phyloP scores from a whole-genome alignment of 2,888 invertebrate species.

The Drosophila phalerata region DNA sequence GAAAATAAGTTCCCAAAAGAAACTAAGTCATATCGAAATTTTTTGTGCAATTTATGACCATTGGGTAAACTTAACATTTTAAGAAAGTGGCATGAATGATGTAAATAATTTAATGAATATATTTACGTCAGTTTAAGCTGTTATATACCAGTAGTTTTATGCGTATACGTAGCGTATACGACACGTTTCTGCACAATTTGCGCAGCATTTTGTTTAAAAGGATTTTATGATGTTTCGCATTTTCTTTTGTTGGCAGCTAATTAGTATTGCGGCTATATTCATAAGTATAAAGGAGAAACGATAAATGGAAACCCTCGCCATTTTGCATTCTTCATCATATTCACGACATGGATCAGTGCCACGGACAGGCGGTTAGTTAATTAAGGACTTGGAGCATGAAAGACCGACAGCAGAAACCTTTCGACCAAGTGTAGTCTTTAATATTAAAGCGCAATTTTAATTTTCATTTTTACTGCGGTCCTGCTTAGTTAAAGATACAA shows the following conservation, averaged over 20 bases:
- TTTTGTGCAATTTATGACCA: not conserved
- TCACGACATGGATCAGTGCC: constrained; percentile 27
- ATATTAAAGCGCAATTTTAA: constrained; percentile 12
- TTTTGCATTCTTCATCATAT: constrained; percentile 20
- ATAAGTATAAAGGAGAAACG: not conserved
- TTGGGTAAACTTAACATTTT: not conserved
- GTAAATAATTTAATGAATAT: constrained; percentile 6
- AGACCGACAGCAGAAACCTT: constrained; percentile 2
- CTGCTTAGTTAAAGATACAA: constrained; percentile 8
- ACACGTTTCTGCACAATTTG: constrained; percentile 2
- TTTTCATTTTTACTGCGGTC: constrained; percentile 3
- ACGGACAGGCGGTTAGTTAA: constrained; percentile 42
- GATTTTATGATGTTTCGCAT: constrained; percentile 8
- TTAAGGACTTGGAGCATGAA: constrained; percentile 23
- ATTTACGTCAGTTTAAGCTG: constrained; percentile 9
- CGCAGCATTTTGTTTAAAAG: not conserved
- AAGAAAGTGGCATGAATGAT: not conserved
- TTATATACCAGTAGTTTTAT: constrained; percentile 5
- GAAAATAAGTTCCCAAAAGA: constrained; percentile 6
- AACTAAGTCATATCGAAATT: not conserved
- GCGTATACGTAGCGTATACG: constrained; percentile 21
- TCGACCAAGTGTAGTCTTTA: constrained; percentile 23
- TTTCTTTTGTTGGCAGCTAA: constrained; percentile 28
- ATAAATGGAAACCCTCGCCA: constrained; percentile 17
- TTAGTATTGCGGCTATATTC: constrained; percentile 13